A percentile compares a stretch with the other conserved stretches of the same genome.
phyloP scores from a whole-genome alignment of 2,113 vertebrate genomes.

The Zosterops pallidus region DNA sequence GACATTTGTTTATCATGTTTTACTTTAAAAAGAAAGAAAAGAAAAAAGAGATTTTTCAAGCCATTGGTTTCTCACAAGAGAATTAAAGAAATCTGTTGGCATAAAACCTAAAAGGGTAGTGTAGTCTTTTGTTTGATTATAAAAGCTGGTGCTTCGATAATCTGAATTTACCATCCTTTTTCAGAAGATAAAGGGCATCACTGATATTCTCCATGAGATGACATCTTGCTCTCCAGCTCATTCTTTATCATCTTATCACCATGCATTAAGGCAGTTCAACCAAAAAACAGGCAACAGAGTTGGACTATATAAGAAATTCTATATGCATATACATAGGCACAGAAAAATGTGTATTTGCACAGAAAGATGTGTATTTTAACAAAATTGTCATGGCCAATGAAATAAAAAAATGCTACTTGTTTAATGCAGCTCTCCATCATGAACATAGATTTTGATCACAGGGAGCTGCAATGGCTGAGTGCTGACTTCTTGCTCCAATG shows the following conservation, averaged over 20 bases:
- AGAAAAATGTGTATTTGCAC: background rate
- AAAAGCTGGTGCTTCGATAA: background rate
- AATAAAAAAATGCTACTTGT: background rate
- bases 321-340: background rate
- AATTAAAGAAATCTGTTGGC: constrained; percentile 34
- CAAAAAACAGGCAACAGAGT: background rate
- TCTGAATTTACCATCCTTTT: background rate
- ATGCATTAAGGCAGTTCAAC: background rate
- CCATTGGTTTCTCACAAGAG: constrained; percentile 54
- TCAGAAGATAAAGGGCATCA: background rate
- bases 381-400: background rate
- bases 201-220: background rate
- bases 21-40: constrained; percentile 24
- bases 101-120: background rate
- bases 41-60: constrained; percentile 40
- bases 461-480: background rate
- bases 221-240: background rate
- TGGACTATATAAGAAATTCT: background rate
- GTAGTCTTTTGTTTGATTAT: background rate
- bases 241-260: background rate
- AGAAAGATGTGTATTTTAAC: background rate
- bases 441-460: background rate
- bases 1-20: constrained; percentile 66
- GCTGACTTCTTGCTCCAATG: background rate
- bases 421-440: background rate